These are phyloP conservation scores for Zeugodacus cucurbitae DNA, from an alignment of 1,140 invertebrate species.

Conservation along the genomic window DNA sequence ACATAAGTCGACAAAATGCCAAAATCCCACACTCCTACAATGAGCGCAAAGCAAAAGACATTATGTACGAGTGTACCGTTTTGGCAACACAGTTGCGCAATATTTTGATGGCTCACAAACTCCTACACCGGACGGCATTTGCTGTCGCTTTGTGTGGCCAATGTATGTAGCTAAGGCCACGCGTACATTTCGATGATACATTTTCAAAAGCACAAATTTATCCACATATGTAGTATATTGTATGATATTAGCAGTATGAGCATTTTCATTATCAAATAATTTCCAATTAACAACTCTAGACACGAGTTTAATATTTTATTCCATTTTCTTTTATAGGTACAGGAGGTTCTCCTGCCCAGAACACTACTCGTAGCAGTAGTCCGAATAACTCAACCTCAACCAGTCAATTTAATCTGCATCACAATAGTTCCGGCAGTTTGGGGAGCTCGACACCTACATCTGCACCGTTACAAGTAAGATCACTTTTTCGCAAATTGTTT, in stretches of 20 bases:
- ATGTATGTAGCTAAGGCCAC: neutral
- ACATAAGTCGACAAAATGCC: neutral
- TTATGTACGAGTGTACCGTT: neutral
- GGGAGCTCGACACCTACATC: slow-evolving; percentile 64
- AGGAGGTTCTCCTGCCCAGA: slow-evolving; percentile 66
- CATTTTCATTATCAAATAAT: neutral
- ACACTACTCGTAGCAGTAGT: slow-evolving; percentile 66
- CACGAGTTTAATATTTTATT: neutral
- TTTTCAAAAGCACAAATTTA: neutral
- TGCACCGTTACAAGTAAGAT: slow-evolving; percentile 60
- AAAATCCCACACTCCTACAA: slow-evolving; percentile 24
- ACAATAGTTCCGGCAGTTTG: slow-evolving; percentile 65
- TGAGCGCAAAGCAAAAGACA: neutral
- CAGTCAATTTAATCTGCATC: slow-evolving; percentile 65
- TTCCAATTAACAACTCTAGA: neutral
- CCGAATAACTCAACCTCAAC: slow-evolving; percentile 65
- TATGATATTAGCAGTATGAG: neutral
- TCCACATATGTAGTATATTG: too few species aligned
- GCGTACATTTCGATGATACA: neutral
- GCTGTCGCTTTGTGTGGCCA: neutral
- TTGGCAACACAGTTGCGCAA: slow-evolving; percentile 11
- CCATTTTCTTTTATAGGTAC: slow-evolving; percentile 53
- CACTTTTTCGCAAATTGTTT: neutral
- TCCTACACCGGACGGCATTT: neutral
- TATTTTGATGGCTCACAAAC: neutral